A percentile compares a stretch with the other conserved stretches of the same genome.
Evolutionary conservation across 2,113 vertebrate species (phyloP).

Genomic region (Myiozetetes cayanensis): DNA sequence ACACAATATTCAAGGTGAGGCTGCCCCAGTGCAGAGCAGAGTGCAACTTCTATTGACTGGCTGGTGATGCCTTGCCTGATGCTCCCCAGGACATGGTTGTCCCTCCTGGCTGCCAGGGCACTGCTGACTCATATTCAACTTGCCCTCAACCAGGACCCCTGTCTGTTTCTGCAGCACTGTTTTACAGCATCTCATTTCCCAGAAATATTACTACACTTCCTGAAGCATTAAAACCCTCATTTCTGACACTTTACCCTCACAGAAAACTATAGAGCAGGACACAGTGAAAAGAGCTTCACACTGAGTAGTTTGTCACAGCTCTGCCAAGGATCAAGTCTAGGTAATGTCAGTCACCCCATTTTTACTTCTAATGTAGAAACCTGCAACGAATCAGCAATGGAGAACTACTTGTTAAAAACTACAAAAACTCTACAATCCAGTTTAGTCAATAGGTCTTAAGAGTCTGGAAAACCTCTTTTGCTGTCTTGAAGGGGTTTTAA

Average conservation of each 20-base stretch:
- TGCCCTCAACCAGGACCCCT: too few species aligned
- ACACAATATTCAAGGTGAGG: too few species aligned
- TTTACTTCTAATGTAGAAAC: not conserved
- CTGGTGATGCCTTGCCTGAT: too few species aligned
- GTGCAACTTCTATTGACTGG: too few species aligned
- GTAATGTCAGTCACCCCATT: not conserved
- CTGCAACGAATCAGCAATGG: not conserved
- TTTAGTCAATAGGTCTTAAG: not conserved
- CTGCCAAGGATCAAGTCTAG: not conserved
- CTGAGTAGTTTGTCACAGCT: not conserved
- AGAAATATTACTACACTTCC: not conserved
- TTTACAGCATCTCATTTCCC: not conserved
- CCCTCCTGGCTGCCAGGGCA: too few species aligned
- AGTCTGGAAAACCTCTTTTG: not conserved
- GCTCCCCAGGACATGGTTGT: too few species aligned
- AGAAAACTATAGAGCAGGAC: not conserved
- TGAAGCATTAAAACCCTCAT: not conserved
- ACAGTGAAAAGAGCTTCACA: not conserved
- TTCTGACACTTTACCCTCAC: not conserved
- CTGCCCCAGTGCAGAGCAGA: too few species aligned
- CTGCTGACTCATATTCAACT: too few species aligned
- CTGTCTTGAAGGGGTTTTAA: not conserved
- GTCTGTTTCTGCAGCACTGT: too few species aligned
- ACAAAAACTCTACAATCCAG: not conserved
- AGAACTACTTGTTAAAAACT: not conserved